phyloP scores from a whole-genome alignment of 2,113 vertebrate species.

The Ceratotherium simum region DNA sequence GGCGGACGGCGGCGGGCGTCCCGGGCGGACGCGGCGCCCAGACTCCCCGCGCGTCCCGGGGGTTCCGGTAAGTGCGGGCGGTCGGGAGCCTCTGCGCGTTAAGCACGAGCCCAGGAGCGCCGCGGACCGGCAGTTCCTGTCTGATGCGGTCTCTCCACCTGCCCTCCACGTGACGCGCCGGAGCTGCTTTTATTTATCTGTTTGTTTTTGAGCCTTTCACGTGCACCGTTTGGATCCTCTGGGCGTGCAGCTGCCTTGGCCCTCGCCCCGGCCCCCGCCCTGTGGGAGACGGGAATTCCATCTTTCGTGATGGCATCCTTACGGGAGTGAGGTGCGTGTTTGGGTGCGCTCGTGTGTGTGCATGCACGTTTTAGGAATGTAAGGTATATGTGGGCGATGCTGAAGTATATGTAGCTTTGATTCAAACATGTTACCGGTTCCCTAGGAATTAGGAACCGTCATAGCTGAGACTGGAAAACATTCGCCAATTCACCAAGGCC shows the following conservation, averaged over 20 bases:
- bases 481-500: slow-evolving; percentile 34
- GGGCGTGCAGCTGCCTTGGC: background rate
- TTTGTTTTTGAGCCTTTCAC: background rate
- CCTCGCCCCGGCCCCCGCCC: background rate
- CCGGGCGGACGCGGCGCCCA: background rate
- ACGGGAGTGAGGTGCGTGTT: background rate
- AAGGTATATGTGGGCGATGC: background rate
- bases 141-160: background rate
- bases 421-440: background rate
- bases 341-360: background rate
- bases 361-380: background rate
- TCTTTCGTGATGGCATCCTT: slow-evolving; percentile 54
- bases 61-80: slow-evolving; percentile 74
- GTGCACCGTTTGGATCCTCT: background rate
- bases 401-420: background rate
- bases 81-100: background rate
- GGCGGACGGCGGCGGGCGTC: background rate
- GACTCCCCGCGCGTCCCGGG: background rate
- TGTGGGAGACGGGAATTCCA: slow-evolving; percentile 50
- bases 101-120: background rate
- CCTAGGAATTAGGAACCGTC: background rate
- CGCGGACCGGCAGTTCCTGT: background rate
- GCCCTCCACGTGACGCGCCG: slow-evolving; percentile 30
- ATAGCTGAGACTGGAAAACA: background rate
- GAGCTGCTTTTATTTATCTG: background rate